A percentile compares a stretch with the other conserved stretches of the same genome.
Conservation (phyloP, 2,888 invertebrate genomes). For the Lacanobia wlatinum region DNA sequence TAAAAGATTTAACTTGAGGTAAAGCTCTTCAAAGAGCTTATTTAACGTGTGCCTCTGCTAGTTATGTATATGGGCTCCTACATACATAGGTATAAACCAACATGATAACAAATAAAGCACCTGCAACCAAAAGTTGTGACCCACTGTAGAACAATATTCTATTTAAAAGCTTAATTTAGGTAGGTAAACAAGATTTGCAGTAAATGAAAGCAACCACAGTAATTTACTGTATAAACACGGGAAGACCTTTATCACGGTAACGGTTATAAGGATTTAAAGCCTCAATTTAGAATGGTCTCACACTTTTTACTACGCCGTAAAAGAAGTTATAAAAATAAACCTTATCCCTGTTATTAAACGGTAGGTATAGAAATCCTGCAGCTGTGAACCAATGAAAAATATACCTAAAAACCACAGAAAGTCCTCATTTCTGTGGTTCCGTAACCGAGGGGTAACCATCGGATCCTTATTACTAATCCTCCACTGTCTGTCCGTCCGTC, state of each 20-base stretch:
- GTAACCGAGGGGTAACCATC: neutral
- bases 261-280: slow-evolving; percentile 59
- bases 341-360: slow-evolving; percentile 44
- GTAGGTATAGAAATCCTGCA: slow-evolving; percentile 49
- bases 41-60: neutral
- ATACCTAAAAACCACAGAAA: too few relatives aligned
- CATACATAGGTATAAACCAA: neutral
- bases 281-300: slow-evolving; percentile 57
- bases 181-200: slow-evolving; percentile 39
- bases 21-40: neutral
- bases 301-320: slow-evolving; percentile 65
- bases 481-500: neutral
- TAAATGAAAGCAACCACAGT: slow-evolving; percentile 34
- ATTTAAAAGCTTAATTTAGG: slow-evolving; percentile 7
- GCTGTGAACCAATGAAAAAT: slow-evolving; percentile 42
- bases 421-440: neutral
- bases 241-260: slow-evolving; percentile 26
- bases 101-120: neutral
- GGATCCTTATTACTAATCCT: neutral
- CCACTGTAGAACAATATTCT: neutral
- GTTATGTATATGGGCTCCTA: neutral
- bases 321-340: slow-evolving; percentile 65
- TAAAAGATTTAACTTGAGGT: neutral
- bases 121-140: neutral
- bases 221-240: slow-evolving; percentile 33